A percentile compares a stretch with the other conserved stretches of the same genome.
Conservation (phyloP, 2,797 vertebrate genomes). For the Emydoidea blandingii region DNA sequence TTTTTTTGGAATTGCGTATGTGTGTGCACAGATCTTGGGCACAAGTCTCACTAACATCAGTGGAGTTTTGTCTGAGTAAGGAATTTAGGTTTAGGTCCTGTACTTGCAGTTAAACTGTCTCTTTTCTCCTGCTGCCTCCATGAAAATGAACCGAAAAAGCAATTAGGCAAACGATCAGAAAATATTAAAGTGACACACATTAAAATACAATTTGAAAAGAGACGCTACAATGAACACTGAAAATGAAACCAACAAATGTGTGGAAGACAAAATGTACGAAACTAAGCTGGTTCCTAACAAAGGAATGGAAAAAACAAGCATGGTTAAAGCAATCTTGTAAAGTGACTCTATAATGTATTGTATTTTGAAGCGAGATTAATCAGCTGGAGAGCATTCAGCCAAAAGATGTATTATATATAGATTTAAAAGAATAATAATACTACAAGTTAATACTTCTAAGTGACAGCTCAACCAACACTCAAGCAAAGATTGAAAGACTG, state of each 20-base stretch:
- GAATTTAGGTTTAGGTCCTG: not conserved
- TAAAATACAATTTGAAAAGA: constrained; percentile 43
- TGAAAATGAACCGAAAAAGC: constrained; percentile 43
- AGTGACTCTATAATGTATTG: constrained; percentile 18
- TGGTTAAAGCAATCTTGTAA: constrained; percentile 22
- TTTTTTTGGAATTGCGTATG: not conserved
- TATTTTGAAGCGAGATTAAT: constrained; percentile 31
- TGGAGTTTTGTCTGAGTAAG: not conserved
- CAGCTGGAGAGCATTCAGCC: constrained; percentile 23
- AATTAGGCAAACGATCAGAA: constrained; percentile 30
- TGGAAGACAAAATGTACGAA: constrained; percentile 43
- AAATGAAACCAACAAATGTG: constrained; percentile 67
- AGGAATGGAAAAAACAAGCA: constrained; percentile 42
- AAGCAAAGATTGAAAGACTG: not conserved
- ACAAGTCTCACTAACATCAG: not conserved
- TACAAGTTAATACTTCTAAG: constrained; percentile 5
- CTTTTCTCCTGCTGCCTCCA: constrained; percentile 25
- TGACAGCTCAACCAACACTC: not conserved
- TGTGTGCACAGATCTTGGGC: not conserved
- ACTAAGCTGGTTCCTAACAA: constrained; percentile 48
- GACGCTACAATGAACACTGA: constrained; percentile 35
- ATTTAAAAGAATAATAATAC: not conserved
- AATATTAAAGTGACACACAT: constrained; percentile 68
- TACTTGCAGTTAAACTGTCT: constrained; percentile 38
- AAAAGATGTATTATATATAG: constrained; percentile 25